phyloP scores from a whole-genome alignment of 2,888 invertebrate genomes.

The Ochlodes sylvanus region DNA sequence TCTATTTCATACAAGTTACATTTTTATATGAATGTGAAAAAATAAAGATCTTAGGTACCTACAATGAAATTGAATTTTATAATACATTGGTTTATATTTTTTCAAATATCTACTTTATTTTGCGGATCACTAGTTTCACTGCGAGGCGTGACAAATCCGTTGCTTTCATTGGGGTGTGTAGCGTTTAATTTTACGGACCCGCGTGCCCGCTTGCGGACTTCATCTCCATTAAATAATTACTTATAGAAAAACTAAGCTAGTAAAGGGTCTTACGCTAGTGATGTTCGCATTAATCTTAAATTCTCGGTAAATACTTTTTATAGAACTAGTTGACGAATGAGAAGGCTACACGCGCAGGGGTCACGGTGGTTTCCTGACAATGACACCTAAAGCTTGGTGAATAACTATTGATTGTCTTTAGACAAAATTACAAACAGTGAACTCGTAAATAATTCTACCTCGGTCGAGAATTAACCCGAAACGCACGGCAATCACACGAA shows the following conservation, averaged over 20 bases:
- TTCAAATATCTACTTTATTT: slow-evolving; percentile 3
- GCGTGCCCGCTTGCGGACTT: slow-evolving; percentile 62
- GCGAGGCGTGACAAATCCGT: slow-evolving; percentile 55
- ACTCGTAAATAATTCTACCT: too few species aligned
- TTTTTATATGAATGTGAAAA: too few species aligned
- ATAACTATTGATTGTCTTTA: too few species aligned
- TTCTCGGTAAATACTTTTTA: background rate
- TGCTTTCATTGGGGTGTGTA: slow-evolving; percentile 64
- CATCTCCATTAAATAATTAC: slow-evolving; percentile 78
- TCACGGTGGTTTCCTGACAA: too few species aligned
- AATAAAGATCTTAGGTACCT: too few species aligned
- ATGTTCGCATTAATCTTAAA: slow-evolving; percentile 15
- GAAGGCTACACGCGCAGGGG: too few species aligned
- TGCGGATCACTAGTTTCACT: slow-evolving; percentile 42
- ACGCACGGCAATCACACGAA: too few species aligned
- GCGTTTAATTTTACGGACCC: slow-evolving; percentile 74
- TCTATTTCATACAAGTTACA: too few species aligned
- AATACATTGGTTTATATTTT: background rate
- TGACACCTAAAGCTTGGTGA: too few species aligned
- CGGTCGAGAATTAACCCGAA: too few species aligned
- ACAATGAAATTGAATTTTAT: background rate
- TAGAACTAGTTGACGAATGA: too few species aligned
- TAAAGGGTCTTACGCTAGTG: slow-evolving; percentile 39
- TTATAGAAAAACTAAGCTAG: slow-evolving; percentile 48
- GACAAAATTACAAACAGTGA: too few species aligned